Conservation (phyloP, 2,113 vertebrate genomes). For the Crotophaga sulcirostris region DNA sequence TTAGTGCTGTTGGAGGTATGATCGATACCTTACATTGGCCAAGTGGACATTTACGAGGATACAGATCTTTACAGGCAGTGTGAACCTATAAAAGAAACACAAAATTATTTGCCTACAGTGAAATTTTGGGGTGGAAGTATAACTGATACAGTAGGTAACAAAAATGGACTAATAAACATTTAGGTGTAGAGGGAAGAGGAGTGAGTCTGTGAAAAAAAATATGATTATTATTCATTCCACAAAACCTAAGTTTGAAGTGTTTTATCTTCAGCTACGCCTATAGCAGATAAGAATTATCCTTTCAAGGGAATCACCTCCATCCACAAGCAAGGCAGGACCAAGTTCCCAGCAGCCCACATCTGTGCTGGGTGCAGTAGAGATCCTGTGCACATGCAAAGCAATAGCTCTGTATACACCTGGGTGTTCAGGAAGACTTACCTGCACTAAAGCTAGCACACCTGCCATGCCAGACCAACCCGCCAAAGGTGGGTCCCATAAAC, state of each 20-base stretch:
- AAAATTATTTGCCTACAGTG: not conserved
- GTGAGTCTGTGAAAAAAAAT: not conserved
- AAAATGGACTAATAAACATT: not conserved
- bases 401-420: not conserved
- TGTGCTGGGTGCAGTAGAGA: not conserved
- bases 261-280: not conserved
- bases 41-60: conserved; percentile 92
- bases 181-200: not conserved
- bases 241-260: not conserved
- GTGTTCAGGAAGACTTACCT: not conserved
- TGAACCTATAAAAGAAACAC: conserved; percentile 86
- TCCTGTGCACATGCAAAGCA: not conserved
- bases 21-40: conserved; percentile 98
- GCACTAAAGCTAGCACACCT: not conserved
- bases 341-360: not conserved
- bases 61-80: conserved; percentile 94
- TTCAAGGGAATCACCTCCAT: not conserved
- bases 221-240: not conserved
- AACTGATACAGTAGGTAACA: not conserved
- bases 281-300: not conserved
- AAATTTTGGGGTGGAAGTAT: not conserved
- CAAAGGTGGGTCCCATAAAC: not conserved
- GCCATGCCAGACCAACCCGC: not conserved
- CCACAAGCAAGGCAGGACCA: not conserved
- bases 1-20: conserved; percentile 96